Base-by-base conservation (phyloP, 2,888 invertebrate genomes). In the Netelia melanura region DNA sequence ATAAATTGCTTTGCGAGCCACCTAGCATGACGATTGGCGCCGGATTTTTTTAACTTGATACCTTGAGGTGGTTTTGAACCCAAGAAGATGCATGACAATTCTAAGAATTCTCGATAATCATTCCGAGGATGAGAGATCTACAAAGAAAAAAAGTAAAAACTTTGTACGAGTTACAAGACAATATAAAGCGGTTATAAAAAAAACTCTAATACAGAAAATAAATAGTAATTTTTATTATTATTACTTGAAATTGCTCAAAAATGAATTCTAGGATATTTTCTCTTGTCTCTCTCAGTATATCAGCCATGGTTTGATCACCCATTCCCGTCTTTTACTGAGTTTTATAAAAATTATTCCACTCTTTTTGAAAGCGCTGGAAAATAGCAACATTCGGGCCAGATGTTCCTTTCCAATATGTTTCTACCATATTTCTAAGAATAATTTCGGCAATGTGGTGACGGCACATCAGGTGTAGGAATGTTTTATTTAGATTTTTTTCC, bases 1-100 rank as follows among this genome's bases (percentile, higher is more conserved):
- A 14, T 74, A 74, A 48, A 74, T 62, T 14, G 74, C 62, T 74
- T 74, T 9, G 74, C 71, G 25, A 79, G 68, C 61, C 79, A 79
- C 52, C 62, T 43, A 48, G 79, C 70, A 38, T 79, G 79, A 52
- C 71, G 71, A 17, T 71, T 70, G 5, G 71, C 79, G 3, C 79
- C 79, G 30, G 79, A 71, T 52, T 14, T 61, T 38, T 71, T 79
- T 44, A 79, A 79, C 3, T 11, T 71, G 17, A 79, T 79, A 23
- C 52, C 38, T 30, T 10, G 68, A 25, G 8, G 70, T 30, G 71
- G 71, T 44, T 38, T 17, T n/a, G 1, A 14, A 21, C 62, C 61
- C 70, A 62, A 44, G 17, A 74, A 74, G 43, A 74, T 74, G 14
- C n/a, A 23, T 14, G 74, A 21, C 48, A 62, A 48, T 8, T 74